Base-by-base conservation (phyloP, 2,797 vertebrate genomes). In the Anisognathus igniventris region DNA sequence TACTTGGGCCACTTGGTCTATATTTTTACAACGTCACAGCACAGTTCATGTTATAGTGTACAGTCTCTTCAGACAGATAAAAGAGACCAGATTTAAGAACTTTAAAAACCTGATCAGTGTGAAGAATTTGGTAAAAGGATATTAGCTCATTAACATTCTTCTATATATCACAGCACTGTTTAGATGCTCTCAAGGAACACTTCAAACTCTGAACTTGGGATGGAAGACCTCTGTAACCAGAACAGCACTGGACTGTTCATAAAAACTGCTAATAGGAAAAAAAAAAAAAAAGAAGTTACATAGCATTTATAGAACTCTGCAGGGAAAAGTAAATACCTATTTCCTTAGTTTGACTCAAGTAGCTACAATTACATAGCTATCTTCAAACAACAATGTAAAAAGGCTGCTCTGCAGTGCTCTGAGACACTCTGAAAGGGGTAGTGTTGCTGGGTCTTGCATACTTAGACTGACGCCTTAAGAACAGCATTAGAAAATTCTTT, bases 401-500 rank as follows among this genome's bases (percentile, higher is more conserved):
- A 78, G 39, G 33, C 30, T 82, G 45, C 50, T 74, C 76, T 91
- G 75, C 58, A 90, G 65, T 27, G 54, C 54, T 88, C 39, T 53
- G 54, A 42, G 54, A 75, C 65, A 75, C 47, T 81, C 39, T 35
- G 35, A 95, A 93, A 70, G 42, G 9, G 21, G 27, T 31, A 75
- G 54, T 44, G 72, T 70, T 92, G 70, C 47, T 71, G n/a, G 8
- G 57, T 57, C 66, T 73, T 10, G 1, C 66, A 27, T 58, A 82
- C 67, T 88, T 70, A 89, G 60, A 44, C 31, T 42, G 44, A 75
- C 8, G 72, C 39, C 64, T 83, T 86, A 44, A 79, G 37, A 62
- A 86, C 16, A 67, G 58, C 78, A 79, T 72, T 27, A 74, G 62
- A 89, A 96, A 93, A 75, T 61, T 89, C 83, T 70, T 84, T 88